Conservation (phyloP, 37 sponge, comb jelly and placozoan genomes). For the Geodia barretti region DNA sequence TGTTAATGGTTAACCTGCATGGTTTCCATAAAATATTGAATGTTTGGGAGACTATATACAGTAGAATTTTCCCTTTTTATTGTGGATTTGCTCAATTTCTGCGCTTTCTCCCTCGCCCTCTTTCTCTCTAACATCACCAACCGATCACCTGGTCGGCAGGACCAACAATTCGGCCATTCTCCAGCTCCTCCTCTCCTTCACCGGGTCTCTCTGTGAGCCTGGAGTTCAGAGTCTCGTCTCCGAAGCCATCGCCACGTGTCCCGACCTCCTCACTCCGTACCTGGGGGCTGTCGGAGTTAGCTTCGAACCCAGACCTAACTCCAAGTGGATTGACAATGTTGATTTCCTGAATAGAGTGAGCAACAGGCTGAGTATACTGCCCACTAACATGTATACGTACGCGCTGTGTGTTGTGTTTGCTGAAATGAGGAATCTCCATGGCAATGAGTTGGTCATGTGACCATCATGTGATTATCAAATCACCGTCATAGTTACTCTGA, state of each 20-base stretch:
- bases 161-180: constrained; percentile 72
- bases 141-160: constrained; percentile 14
- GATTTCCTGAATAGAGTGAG: constrained; percentile 53
- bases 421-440: constrained; percentile 2
- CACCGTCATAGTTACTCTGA: constrained; percentile 80
- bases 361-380: too few relatives aligned
- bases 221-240: constrained; percentile 21
- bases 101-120: too few relatives aligned
- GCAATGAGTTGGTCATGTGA: constrained; percentile 8
- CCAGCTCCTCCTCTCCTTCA: constrained; percentile 44
- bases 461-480: background rate
- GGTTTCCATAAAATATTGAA: too few relatives aligned
- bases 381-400: too few relatives aligned
- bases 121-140: too few relatives aligned
- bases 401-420: too few relatives aligned
- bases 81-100: too few relatives aligned
- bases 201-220: background rate
- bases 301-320: constrained; percentile 52
- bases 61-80: too few relatives aligned
- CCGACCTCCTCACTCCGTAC: constrained; percentile 61
- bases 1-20: too few relatives aligned
- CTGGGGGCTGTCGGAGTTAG: constrained; percentile 12
- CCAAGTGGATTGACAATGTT: constrained; percentile 49
- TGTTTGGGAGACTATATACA: too few relatives aligned
- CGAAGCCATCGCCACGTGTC: constrained; percentile 38